Evolutionary conservation across 2,797 vertebrate species (phyloP).

Genomic region (Falco concolor): DNA sequence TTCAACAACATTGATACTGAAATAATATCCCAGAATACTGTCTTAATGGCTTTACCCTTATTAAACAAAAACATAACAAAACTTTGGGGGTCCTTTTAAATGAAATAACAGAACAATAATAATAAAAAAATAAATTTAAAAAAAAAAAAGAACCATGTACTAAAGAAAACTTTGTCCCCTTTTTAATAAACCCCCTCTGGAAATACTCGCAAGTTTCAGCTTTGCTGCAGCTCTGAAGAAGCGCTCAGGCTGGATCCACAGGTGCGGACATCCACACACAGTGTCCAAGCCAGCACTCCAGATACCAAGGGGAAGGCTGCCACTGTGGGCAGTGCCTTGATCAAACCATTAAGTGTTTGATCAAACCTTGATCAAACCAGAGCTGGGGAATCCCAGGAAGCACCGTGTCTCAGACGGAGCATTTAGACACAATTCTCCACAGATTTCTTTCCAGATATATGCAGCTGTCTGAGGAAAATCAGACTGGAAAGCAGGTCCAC

Average conservation of each 20-base stretch:
- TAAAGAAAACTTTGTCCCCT: background rate
- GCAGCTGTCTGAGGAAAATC: background rate
- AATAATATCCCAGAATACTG: conserved; percentile 30
- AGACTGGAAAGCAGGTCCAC: background rate
- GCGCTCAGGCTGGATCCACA: accelerated
- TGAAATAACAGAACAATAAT: background rate
- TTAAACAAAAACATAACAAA: conserved; percentile 41
- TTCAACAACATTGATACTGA: conserved; percentile 39
- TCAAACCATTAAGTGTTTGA: background rate
- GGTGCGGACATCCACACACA: background rate
- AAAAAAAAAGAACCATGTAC: background rate
- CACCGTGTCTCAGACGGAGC: background rate
- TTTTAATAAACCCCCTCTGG: background rate
- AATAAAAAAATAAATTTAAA: background rate
- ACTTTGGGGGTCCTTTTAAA: conserved; percentile 39
- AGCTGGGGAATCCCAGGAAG: background rate
- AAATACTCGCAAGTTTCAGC: background rate
- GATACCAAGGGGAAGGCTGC: background rate
- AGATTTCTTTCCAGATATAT: background rate
- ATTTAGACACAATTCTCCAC: background rate
- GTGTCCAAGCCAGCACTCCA: background rate
- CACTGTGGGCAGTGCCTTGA: background rate
- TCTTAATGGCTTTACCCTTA: conserved; percentile 6
- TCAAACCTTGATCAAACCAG: background rate
- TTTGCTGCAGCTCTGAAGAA: background rate